Base-by-base conservation (phyloP, 2,797 vertebrate genomes). In the Chloroceryle amazona region DNA sequence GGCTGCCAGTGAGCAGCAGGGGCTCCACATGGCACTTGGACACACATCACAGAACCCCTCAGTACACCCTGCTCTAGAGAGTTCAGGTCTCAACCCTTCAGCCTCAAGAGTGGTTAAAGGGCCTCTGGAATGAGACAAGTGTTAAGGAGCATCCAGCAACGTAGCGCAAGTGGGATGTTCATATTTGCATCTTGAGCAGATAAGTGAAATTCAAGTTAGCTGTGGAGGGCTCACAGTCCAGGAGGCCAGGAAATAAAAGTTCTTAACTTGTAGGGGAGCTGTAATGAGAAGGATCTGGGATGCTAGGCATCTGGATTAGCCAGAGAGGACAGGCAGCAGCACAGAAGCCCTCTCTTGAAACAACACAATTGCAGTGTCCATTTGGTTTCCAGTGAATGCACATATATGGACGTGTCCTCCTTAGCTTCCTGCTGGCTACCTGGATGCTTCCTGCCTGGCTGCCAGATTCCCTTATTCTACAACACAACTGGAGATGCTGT, bases 41-140 rank as follows among this genome's bases (percentile, higher is more conserved):
- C 7, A n/a, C 22, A 15, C 33, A 11, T 12, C 2, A 0, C 0
- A 1, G 22, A 20, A 31, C 21, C 44, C 11, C 61, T 23, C 60
- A 49, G 39, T 9, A 2, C 3, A 25, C 18, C 20, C 39, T 35
- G 46, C 60, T 65, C 37, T 39, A 39, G 37, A 39, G 37, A 80
- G 55, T 80, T 47, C 5, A 54, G 4, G 7, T 55, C 66, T 63
- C 14, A 5, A 14, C 35, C 17, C 47, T 47, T 63, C 47, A 76
- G n/a, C 19, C 47, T 62, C 5, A 0, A 20, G 42, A 76, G 16
- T 14, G 28, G 28, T 5, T 39, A 14, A 71, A 63, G 52, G 3
- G 16, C 31, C 26, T 58, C 65, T 52, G 68, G 42, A 29, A 31
- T 52, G 29, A 63, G 74, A 58, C 6, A 28, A 0, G 28, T 9